These are phyloP conservation scores for Hemitrygon akajei DNA, from an alignment of 2,797 vertebrate species.

Conservation along the genomic window DNA sequence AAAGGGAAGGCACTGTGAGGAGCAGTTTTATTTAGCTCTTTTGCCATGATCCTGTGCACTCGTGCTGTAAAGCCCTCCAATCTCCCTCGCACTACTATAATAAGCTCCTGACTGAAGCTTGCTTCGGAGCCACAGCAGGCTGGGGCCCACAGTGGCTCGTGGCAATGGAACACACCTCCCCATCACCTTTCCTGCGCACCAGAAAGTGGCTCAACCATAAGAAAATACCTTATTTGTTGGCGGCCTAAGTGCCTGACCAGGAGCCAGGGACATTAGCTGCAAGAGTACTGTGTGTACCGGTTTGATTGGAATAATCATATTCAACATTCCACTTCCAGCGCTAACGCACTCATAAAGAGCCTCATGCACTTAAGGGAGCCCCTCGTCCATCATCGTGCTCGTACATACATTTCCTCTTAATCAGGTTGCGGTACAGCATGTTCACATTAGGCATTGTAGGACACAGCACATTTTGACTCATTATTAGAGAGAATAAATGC, in stretches of 20 bases:
- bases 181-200: background rate
- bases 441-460: background rate
- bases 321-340: background rate
- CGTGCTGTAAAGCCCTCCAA: background rate
- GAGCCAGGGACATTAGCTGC: background rate
- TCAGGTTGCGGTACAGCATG: background rate
- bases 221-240: background rate
- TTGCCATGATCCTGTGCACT: background rate
- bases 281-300: slow-evolving; percentile 7
- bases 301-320: background rate
- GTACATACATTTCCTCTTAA: background rate
- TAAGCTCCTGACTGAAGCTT: background rate
- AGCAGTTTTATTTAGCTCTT: background rate
- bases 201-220: background rate
- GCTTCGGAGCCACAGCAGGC: background rate
- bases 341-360: background rate
- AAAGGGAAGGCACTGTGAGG: background rate
- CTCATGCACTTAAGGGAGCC: background rate
- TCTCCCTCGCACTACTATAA: background rate
- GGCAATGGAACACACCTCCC: background rate
- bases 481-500: background rate
- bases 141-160: background rate
- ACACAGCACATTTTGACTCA: background rate
- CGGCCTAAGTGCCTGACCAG: background rate
- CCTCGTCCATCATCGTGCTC: background rate